phyloP scores from a whole-genome alignment of 2,113 vertebrate genomes.

The Hemiprocne comata region DNA sequence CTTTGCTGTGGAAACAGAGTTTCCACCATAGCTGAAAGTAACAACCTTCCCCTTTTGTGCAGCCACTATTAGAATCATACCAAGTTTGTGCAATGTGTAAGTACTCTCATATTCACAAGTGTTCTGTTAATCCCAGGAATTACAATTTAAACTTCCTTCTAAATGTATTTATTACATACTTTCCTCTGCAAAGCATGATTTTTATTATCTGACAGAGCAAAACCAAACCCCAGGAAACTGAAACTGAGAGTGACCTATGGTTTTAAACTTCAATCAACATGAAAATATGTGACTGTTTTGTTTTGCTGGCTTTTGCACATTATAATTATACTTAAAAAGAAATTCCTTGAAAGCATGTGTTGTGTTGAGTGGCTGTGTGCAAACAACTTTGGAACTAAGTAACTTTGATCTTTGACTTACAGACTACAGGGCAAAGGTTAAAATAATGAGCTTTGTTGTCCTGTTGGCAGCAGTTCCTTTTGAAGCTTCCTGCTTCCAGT shows the following conservation, averaged over 20 bases:
- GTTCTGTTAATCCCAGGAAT: slow-evolving; percentile 54
- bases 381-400: slow-evolving; percentile 55
- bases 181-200: slow-evolving; percentile 61
- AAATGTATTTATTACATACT: slow-evolving; percentile 65
- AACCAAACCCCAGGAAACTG: slow-evolving; percentile 57
- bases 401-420: slow-evolving; percentile 72
- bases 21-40: neutral
- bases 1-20: neutral
- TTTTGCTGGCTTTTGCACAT: slow-evolving; percentile 68
- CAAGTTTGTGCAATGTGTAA: neutral
- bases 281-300: slow-evolving; percentile 63
- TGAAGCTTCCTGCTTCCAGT: slow-evolving; percentile 58
- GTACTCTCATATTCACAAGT: neutral
- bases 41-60: neutral
- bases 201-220: slow-evolving; percentile 66
- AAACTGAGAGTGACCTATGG: slow-evolving; percentile 67
- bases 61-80: neutral
- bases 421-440: slow-evolving; percentile 62
- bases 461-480: slow-evolving; percentile 52
- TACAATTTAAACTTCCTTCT: slow-evolving; percentile 56
- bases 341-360: slow-evolving; percentile 60
- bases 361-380: slow-evolving; percentile 16
- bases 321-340: slow-evolving; percentile 70
- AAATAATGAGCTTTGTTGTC: slow-evolving; percentile 46
- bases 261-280: slow-evolving; percentile 57